Conservation (phyloP, 1,140 invertebrate genomes). For the Epicauta chinensis region DNA sequence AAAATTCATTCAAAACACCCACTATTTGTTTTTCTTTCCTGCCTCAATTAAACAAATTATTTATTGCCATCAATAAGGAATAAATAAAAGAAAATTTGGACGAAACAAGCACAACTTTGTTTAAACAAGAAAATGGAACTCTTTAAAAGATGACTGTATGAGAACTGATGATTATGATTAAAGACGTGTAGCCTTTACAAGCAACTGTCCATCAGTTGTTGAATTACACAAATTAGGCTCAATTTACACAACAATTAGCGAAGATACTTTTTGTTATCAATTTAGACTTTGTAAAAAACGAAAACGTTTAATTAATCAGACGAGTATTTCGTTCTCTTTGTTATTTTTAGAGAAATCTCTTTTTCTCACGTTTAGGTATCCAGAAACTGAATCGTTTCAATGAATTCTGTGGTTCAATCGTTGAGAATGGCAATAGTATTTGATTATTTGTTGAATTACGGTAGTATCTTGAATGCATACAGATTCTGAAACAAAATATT, state of each 20-base stretch:
- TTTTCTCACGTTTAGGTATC: constrained; percentile 32
- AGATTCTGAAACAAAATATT: constrained; percentile 27
- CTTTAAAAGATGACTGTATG: constrained; percentile 3
- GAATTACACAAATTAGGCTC: constrained; percentile 33
- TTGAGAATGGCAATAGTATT: constrained; percentile 16
- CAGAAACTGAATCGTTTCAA: constrained; percentile 27
- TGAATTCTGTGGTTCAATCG: constrained; percentile 17
- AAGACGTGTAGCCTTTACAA: constrained; percentile 13
- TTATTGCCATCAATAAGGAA: too few species aligned
- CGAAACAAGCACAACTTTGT: neutral
- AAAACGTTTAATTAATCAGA: too few species aligned
- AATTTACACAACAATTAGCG: constrained; percentile 28
- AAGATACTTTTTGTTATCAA: constrained; percentile 5
- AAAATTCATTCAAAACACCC: neutral
- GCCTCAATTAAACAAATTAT: too few species aligned
- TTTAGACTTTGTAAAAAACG: too few species aligned
- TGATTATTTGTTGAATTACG: constrained; percentile 1
- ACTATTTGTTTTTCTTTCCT: too few species aligned
- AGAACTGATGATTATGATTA: constrained; percentile 17
- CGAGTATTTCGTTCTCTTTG: too few species aligned
- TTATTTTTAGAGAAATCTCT: constrained; percentile 19
- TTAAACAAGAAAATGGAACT: neutral
- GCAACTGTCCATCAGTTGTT: constrained; percentile 18
- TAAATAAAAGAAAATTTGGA: too few species aligned
- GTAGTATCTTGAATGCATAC: constrained; percentile 25